Evolutionary conservation across 2,113 vertebrate species (phyloP), one percentile per base, ranked within the genome.

Genomic region (Hydrochoerus hydrochaeris): DNA sequence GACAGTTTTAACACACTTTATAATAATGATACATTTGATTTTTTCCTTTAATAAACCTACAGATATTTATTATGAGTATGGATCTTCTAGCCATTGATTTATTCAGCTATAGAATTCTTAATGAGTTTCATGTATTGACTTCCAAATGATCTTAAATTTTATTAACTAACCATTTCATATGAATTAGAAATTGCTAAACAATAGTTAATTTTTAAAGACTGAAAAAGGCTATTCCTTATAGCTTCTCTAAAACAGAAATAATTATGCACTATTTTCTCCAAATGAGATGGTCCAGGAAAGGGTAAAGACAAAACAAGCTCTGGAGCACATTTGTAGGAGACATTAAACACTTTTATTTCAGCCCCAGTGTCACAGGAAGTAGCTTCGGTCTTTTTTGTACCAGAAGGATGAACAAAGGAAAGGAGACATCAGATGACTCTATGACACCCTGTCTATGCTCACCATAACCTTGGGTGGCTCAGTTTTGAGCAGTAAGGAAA

Each of bases 111-210:
- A 30, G 30, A 57, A 41, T 60, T 95, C 77, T 73, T 44, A 95
- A 54, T 83, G 35, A 77, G 65, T 94, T 73, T 60, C 10, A 90
- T 22, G 30, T 26, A 49, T 58, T 58, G 52, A 85, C 24, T 57
- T 85, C 19, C 52, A 62, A 44, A 95, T 83, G 7, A 14, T 94
- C 57, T 90, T 96, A 52, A 63, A 78, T 80, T 73, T 77, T 10
- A 35, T 62, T n/a, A 52, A 35, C 82, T 13, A 58, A 88, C 7
- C 0, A 13, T 58, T 85, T 77, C 17, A 71, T 78, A 28, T 22
- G 9, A 83, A 44, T 62, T 90, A 81, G 82, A 93, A 71, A 24
- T 71, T 46, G 6, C 5, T 35, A 46, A 93, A 60, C 28, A 67
- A 19, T 87, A 57, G 3, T 91, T 95, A 46, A 32, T 94, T 88